Evolutionary conservation across 2,113 vertebrate species (phyloP).

Genomic region (Misgurnus mizolepis): DNA sequence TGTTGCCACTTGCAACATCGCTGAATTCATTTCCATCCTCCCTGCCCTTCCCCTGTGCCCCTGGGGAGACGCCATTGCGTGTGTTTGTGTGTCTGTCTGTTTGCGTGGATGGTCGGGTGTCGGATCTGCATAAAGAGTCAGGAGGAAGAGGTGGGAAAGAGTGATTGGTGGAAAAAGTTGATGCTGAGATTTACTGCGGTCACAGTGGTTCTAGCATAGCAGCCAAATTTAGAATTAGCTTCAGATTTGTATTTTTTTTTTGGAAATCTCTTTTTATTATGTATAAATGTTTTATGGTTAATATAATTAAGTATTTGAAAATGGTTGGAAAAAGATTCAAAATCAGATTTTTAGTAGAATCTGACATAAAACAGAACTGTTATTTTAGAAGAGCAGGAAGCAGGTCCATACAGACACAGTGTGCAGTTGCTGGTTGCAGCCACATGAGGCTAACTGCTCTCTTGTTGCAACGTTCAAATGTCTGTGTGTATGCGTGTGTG

Average conservation of each 20-base stretch:
- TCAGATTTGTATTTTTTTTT: background rate
- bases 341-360: background rate
- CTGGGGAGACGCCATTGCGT: slow-evolving; percentile 67
- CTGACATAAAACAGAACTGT: background rate
- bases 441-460: slow-evolving; percentile 71
- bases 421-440: slow-evolving; percentile 62
- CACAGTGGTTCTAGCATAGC: background rate
- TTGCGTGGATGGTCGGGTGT: slow-evolving; percentile 33
- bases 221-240: background rate
- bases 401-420: slow-evolving; percentile 42
- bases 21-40: slow-evolving; percentile 82
- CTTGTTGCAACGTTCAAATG: slow-evolving; percentile 11
- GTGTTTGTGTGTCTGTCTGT: slow-evolving; percentile 29
- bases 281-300: background rate
- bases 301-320: background rate
- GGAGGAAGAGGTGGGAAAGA: slow-evolving; percentile 58
- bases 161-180: background rate
- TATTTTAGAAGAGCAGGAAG: slow-evolving; percentile 47
- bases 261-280: background rate
- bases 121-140: slow-evolving; percentile 75
- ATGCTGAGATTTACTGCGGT: slow-evolving; percentile 5
- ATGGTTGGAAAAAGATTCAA: too few species aligned
- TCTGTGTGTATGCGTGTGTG: background rate
- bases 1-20: slow-evolving; percentile 81
- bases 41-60: slow-evolving; percentile 76